Percentiles rank a stretch among this genome's conserved stretches.
Conservation (phyloP, 2,797 vertebrate species). For the Eospalax fontanierii region DNA sequence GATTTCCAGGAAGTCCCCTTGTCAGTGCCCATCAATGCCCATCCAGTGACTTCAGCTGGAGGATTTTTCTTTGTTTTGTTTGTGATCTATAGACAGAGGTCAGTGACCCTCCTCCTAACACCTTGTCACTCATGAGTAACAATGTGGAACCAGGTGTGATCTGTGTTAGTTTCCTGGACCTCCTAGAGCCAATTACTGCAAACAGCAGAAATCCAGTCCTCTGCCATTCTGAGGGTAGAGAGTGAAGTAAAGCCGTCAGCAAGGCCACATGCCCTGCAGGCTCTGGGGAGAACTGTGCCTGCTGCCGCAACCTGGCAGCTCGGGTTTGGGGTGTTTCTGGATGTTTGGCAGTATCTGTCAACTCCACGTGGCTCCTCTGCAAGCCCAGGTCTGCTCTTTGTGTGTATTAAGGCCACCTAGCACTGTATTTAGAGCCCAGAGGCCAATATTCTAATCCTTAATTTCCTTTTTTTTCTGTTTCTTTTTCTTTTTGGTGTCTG, state of each 20-base stretch:
- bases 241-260: fast-evolving
- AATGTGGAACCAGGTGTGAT: fast-evolving
- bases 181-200: background rate
- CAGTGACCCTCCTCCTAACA: background rate
- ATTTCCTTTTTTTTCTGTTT: no score
- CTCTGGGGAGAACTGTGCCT: background rate
- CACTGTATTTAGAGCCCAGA: no score
- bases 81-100: fast-evolving
- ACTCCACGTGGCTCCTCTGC: no score
- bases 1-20: background rate
- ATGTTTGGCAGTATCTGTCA: no score
- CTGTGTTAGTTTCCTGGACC: fast-evolving
- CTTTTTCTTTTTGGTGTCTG: no score
- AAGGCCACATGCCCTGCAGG: no score
- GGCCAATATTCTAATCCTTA: no score
- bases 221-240: no score
- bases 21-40: background rate
- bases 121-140: fast-evolving
- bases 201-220: background rate
- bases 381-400: no score
- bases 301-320: no score
- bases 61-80: background rate
- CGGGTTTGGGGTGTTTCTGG: no score
- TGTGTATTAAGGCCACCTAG: no score
- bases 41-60: fast-evolving